Evolutionary conservation across 2,888 invertebrate species (phyloP).

Genomic region (Diaphora mendica): DNA sequence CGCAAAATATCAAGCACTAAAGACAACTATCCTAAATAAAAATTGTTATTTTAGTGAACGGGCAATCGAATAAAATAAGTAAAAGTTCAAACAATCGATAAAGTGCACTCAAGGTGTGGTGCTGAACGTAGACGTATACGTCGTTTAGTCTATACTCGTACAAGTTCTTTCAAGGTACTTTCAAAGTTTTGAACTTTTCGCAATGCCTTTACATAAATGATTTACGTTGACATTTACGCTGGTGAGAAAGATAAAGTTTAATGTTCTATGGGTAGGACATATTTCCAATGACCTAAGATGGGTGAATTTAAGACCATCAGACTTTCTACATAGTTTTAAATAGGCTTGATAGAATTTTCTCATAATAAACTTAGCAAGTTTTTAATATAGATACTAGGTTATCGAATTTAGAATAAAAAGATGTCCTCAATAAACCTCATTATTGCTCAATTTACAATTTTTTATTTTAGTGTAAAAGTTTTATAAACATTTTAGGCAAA

Average conservation of each 20-base stretch:
- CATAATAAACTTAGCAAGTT: no score
- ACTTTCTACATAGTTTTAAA: neutral
- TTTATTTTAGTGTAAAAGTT: no score
- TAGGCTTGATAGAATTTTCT: neutral
- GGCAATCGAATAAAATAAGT: slow-evolving; percentile 5
- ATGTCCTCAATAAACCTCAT: no score
- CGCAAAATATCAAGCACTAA: neutral
- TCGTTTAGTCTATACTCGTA: slow-evolving; percentile 9
- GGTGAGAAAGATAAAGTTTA: neutral
- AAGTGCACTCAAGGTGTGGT: slow-evolving; percentile 10
- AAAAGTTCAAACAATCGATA: slow-evolving; percentile 5
- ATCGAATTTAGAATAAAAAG: no score
- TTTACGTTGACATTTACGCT: neutral
- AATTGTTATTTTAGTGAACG: neutral
- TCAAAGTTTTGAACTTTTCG: slow-evolving; percentile 36
- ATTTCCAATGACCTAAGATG: neutral
- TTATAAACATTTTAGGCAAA: neutral
- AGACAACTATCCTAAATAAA: neutral
- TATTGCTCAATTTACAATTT: no score
- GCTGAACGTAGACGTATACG: slow-evolving; percentile 26
- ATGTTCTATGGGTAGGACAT: neutral
- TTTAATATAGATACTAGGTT: no score
- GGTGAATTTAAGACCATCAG: neutral
- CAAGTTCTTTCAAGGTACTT: slow-evolving; percentile 21
- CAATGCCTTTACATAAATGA: slow-evolving; percentile 2